Base-by-base conservation (phyloP, 2,888 invertebrate species). In the Dryomyza anilis region DNA sequence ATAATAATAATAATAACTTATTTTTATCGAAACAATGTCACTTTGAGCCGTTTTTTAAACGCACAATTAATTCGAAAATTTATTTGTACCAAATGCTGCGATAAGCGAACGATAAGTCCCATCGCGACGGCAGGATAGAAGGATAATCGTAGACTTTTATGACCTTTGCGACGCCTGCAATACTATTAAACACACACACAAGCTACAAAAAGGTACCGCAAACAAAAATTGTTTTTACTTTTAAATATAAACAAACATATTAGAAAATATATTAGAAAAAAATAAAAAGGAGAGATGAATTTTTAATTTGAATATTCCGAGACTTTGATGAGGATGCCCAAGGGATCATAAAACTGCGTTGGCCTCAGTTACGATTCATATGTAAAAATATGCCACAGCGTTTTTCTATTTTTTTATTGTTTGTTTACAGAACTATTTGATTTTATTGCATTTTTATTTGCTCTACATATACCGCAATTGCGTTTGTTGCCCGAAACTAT, bases 41-140 rank as follows among this genome's bases (percentile, higher is more conserved):
- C n/a, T n/a, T 25, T 57, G 25, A 27, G n/a, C 25, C 23, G 6
- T 25, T 4, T 5, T 57, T 43, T 27, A 16, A 59, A 48, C 27
- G 33, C n/a, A 30, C 46, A 48, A 59, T 59, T 59, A 48, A 48
- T 59, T 59, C 25, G 30, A 21, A 21, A 48, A 59, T 59, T 59
- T 59, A 59, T 59, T 59, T 59, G n/a, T 2, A 30, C 14, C 33
- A 4, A 45, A 21, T 19, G 12, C 48, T 33, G 23, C 23, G 12
- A 19, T 14, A 6, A 21, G 4, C 6, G 50, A 21, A 3, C 14
- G 21, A 8, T 14, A 23, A 50, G 25, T n/a, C n/a, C n/a, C 23
- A 50, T 48, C 23, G 21, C 48, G 23, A 48, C 53, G 19, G 53
- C 53, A 30, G 25, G 43, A 43, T 25, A 14, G 14, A 14, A 56